These are phyloP conservation scores for Heterotis niloticus DNA, from an alignment of 2,113 vertebrate species.

Conservation along the genomic window DNA sequence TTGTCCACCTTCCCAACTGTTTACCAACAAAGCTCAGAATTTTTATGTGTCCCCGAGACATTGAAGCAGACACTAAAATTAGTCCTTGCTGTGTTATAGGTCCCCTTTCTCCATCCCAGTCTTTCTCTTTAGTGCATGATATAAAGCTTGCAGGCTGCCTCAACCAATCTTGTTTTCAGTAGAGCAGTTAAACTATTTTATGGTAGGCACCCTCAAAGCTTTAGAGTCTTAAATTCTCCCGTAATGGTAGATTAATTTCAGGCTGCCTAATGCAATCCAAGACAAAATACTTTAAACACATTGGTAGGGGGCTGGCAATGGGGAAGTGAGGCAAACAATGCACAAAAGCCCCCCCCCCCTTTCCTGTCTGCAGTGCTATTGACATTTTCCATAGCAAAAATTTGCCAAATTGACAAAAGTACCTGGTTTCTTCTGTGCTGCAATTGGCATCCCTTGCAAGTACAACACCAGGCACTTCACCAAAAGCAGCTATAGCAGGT, in stretches of 20 bases:
- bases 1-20: constrained; percentile 9
- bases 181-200: constrained; percentile 58
- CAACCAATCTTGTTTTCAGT: constrained; percentile 52
- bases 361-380: constrained; percentile 30
- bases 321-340: constrained; percentile 35
- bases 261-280: constrained; percentile 54
- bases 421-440: constrained; percentile 33
- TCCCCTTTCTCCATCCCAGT: constrained; percentile 33
- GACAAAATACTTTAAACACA: constrained; percentile 50
- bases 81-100: constrained; percentile 29
- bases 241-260: constrained; percentile 59
- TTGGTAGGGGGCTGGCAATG: constrained; percentile 17
- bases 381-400: constrained; percentile 31
- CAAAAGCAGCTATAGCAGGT: not conserved
- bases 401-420: constrained; percentile 29
- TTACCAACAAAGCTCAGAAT: constrained; percentile 21
- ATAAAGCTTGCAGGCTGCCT: constrained; percentile 47
- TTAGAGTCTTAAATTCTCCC: constrained; percentile 51
- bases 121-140: constrained; percentile 53
- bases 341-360: constrained; percentile 41
- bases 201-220: constrained; percentile 52
- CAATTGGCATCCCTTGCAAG: constrained; percentile 20
- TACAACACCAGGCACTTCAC: not conserved
- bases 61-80: constrained; percentile 29
- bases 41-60: constrained; percentile 5